Evolutionary conservation across 2,113 vertebrate species (phyloP).

Genomic region (Paraplagusia blochii): DNA sequence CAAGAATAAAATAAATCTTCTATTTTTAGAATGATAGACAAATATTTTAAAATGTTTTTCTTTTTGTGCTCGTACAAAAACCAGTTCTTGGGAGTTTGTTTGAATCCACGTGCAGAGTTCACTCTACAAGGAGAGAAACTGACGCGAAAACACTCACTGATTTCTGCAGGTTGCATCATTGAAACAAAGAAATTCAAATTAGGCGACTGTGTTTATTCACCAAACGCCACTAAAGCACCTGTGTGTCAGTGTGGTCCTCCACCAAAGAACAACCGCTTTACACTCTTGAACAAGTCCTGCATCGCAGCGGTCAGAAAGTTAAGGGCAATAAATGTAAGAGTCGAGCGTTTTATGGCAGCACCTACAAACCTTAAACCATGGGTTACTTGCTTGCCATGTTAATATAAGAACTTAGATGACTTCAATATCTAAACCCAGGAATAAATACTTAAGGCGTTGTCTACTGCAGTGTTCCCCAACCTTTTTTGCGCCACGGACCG

Average conservation of each 20-base stretch:
- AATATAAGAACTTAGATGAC: no score
- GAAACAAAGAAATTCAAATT: constrained; percentile 32
- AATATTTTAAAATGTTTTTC: no score
- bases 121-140: not conserved
- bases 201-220: constrained; percentile 20
- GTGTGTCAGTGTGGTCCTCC: constrained; percentile 12
- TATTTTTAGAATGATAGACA: no score
- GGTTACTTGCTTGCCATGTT: no score
- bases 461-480: no score
- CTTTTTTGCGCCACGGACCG: no score
- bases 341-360: no score
- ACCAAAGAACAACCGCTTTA: not conserved
- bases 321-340: no score
- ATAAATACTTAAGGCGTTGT: no score
- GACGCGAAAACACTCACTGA: not conserved
- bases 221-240: constrained; percentile 21
- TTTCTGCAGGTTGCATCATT: constrained; percentile 48
- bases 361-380: no score
- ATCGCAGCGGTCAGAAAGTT: not conserved
- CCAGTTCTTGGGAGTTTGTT: constrained; percentile 6
- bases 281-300: not conserved
- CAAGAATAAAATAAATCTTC: no score
- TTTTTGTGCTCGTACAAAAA: not conserved
- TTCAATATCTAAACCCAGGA: no score
- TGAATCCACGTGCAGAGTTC: not conserved